Percentiles rank a stretch among this genome's conserved stretches.
phyloP scores from a whole-genome alignment of 1,140 invertebrate species.

The Micrasema longulum region DNA sequence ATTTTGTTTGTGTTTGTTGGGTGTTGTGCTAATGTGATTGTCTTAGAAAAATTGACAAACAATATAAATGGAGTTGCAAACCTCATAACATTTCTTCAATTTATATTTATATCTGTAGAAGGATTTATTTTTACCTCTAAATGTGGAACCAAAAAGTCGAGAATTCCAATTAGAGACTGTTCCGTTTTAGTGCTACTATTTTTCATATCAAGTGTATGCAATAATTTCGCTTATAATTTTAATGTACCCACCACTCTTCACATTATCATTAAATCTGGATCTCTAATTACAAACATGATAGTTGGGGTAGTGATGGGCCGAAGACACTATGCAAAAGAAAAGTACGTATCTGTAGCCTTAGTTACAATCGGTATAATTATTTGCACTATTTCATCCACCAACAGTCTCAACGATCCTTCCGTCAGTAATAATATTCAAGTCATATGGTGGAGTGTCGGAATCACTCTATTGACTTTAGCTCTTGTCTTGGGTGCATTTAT shows the following conservation, averaged over 20 bases:
- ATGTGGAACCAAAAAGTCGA: constrained; percentile 43
- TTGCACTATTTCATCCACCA: constrained; percentile 47
- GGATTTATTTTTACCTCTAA: constrained; percentile 48
- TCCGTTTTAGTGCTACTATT: constrained; percentile 41
- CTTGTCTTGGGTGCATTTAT: constrained; percentile 46
- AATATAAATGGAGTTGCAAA: constrained; percentile 46
- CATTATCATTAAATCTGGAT: constrained; percentile 53
- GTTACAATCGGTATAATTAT: constrained; percentile 46
- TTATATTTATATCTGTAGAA: constrained; percentile 48
- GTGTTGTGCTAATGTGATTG: constrained; percentile 48
- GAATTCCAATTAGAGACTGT: constrained; percentile 47
- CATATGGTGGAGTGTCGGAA: constrained; percentile 42
- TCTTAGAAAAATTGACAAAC: constrained; percentile 48
- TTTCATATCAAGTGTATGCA: constrained; percentile 48
- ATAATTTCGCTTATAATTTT: constrained; percentile 52
- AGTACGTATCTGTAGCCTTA: constrained; percentile 43
- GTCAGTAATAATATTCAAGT: constrained; percentile 16
- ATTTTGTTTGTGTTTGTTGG: constrained; percentile 45
- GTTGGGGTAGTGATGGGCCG: constrained; percentile 42
- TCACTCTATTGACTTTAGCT: constrained; percentile 38
- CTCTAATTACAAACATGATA: constrained; percentile 47
- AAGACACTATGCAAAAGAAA: constrained; percentile 35
- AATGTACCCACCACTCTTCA: constrained; percentile 49
- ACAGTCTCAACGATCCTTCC: constrained; percentile 12
- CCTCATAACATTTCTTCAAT: constrained; percentile 50